Evolutionary conservation across 2,888 invertebrate genomes (phyloP).

Genomic region (Latheticus oryzae): DNA sequence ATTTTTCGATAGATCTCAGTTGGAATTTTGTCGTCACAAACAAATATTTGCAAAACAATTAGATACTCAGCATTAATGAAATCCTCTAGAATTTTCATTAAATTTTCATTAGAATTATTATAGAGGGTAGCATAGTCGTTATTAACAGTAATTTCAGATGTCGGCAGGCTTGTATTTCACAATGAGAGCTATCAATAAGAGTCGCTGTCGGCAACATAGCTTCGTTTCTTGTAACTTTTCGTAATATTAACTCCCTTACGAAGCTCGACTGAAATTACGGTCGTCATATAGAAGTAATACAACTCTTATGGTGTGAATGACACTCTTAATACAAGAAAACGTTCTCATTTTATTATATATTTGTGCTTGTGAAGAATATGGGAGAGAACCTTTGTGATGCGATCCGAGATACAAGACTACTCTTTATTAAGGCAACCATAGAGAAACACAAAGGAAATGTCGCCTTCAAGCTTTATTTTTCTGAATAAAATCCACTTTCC

Average conservation of each 20-base stretch:
- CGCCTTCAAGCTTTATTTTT: conserved; percentile 7
- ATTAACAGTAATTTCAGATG: conserved; percentile 50
- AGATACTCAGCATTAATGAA: conserved; percentile 38
- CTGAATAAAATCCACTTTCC: conserved; percentile 23
- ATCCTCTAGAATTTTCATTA: conserved; percentile 48
- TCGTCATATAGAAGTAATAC: conserved; percentile 51
- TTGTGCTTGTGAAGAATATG: conserved; percentile 28
- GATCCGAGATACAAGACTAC: conserved; percentile 30
- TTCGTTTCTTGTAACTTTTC: conserved; percentile 49
- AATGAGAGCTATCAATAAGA: conserved; percentile 52
- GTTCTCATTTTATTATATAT: conserved; percentile 46
- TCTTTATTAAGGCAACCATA: conserved; percentile 29
- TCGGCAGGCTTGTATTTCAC: conserved; percentile 50
- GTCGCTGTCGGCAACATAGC: conserved; percentile 51
- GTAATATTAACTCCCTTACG: conserved; percentile 48
- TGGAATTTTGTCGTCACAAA: background rate
- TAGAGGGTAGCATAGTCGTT: conserved; percentile 47
- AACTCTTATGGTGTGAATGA: conserved; percentile 51
- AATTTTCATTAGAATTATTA: conserved; percentile 52
- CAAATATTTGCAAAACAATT: conserved; percentile 9
- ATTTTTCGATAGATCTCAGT: background rate
- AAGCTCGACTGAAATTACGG: conserved; percentile 47
- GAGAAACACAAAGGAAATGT: conserved; percentile 20
- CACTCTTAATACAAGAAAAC: conserved; percentile 51
- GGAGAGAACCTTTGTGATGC: conserved; percentile 27